Evolutionary conservation across 2,888 invertebrate species (phyloP).

Genomic region (Sphaerophoria rueppellii): DNA sequence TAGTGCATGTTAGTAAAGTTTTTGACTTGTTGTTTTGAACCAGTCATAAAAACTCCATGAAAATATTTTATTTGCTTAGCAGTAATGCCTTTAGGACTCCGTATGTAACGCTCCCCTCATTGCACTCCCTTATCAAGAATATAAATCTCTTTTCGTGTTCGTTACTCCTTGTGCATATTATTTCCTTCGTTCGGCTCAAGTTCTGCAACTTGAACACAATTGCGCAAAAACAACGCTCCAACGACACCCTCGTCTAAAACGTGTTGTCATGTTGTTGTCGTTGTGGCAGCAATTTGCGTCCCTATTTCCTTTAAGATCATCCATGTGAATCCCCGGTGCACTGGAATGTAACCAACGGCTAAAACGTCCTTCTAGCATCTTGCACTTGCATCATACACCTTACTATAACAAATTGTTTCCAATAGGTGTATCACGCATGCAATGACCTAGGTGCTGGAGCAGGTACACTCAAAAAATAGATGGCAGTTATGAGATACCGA

Average conservation of each 20-base stretch:
- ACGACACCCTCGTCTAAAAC: conserved; percentile 24
- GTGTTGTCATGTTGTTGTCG: background rate
- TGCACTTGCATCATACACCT: background rate
- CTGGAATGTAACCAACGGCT: conserved; percentile 66
- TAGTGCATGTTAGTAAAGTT: too few species aligned
- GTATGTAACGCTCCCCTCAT: too few species aligned
- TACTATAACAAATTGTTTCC: too few species aligned
- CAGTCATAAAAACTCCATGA: too few species aligned
- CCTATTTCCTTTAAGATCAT: conserved; percentile 53
- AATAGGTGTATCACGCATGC: conserved; percentile 51
- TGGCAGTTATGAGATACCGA: conserved; percentile 55
- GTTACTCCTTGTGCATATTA: too few species aligned
- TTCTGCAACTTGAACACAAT: background rate
- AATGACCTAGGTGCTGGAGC: background rate
- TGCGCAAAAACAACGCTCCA: conserved; percentile 31
- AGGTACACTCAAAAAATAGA: conserved; percentile 22
- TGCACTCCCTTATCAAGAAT: too few species aligned
- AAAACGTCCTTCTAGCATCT: conserved; percentile 55
- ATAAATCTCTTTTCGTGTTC: too few species aligned
- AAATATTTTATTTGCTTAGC: too few species aligned
- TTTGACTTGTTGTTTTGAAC: too few species aligned
- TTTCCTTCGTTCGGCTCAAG: too few species aligned
- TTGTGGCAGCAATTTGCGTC: conserved; percentile 14
- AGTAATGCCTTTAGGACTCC: too few species aligned
- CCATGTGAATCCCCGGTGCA: conserved; percentile 65